These are phyloP conservation scores for Cyprinodon brontotheroides DNA, from an alignment of 2,113 vertebrate genomes.

Conservation along the genomic window DNA sequence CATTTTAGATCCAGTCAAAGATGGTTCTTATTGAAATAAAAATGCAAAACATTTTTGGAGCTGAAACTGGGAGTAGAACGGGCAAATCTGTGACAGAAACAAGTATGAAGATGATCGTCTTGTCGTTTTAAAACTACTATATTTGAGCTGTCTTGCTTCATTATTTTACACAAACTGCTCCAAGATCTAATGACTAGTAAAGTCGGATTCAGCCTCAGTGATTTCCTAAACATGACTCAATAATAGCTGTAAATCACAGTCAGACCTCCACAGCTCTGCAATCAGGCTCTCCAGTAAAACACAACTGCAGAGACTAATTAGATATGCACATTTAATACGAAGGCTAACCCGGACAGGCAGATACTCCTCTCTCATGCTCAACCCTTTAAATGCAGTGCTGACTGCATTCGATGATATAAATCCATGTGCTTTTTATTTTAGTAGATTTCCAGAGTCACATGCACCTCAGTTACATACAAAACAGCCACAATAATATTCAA, in stretches of 20 bases:
- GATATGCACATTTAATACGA: constrained; percentile 57
- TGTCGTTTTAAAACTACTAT: background rate
- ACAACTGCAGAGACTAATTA: constrained; percentile 60
- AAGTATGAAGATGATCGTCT: background rate
- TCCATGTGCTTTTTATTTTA: constrained; percentile 24
- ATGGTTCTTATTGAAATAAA: background rate
- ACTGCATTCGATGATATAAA: constrained; percentile 56
- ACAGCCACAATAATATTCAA: constrained; percentile 49
- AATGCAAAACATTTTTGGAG: background rate
- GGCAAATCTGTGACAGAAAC: background rate
- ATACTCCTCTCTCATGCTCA: constrained; percentile 23
- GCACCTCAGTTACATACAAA: constrained; percentile 54
- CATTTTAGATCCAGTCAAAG: background rate
- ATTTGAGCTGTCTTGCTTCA: constrained; percentile 10
- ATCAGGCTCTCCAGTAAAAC: constrained; percentile 36
- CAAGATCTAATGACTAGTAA: constrained; percentile 13
- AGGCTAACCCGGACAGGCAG: constrained; percentile 42
- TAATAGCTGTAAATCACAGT: constrained; percentile 56
- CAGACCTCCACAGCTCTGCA: constrained; percentile 35
- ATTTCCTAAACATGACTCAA: constrained; percentile 34
- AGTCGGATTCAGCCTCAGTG: constrained; percentile 19
- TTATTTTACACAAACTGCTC: constrained; percentile 6
- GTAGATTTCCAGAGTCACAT: constrained; percentile 21
- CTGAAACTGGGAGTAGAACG: background rate
- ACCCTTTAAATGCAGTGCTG: constrained; percentile 51